These are phyloP conservation scores for Bombyx huttoni DNA, from an alignment of 2,888 invertebrate genomes.

Conservation along the genomic window DNA sequence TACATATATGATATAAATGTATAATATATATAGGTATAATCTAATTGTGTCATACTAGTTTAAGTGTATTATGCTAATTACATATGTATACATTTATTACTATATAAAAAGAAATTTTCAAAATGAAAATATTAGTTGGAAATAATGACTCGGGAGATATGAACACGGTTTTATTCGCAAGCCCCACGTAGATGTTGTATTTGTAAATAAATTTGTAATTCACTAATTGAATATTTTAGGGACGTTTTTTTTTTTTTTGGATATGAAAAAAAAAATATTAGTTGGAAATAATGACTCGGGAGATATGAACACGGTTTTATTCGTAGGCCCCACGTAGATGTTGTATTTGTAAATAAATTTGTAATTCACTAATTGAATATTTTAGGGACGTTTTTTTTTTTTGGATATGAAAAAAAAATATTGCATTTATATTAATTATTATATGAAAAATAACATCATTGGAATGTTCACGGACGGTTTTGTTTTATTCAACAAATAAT, in stretches of 20 bases:
- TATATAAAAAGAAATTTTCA: conserved; percentile 54
- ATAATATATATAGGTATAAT: conserved; percentile 62
- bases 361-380: conserved; percentile 42
- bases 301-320: conserved; percentile 21
- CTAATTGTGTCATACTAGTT: conserved; percentile 71
- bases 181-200: conserved; percentile 31
- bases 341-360: conserved; percentile 62
- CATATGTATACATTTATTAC: conserved; percentile 55
- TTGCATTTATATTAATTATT: conserved; percentile 59
- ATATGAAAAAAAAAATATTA: conserved; percentile 57
- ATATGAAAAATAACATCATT: conserved; percentile 38
- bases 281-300: conserved; percentile 44
- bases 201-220: conserved; percentile 67
- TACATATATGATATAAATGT: conserved; percentile 63
- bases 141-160: conserved; percentile 32
- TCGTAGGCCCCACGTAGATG: conserved; percentile 31
- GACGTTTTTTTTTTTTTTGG: too few species aligned
- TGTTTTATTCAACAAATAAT: conserved; percentile 39
- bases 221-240: conserved; percentile 31
- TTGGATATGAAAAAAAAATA: conserved; percentile 49
- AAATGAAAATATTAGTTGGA: conserved; percentile 58
- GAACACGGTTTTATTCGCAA: conserved; percentile 26
- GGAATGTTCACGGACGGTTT: conserved; percentile 63
- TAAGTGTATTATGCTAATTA: conserved; percentile 71
- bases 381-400: conserved; percentile 53